phyloP scores from a whole-genome alignment of 2,797 vertebrate genomes.

The Thaleichthys pacificus region DNA sequence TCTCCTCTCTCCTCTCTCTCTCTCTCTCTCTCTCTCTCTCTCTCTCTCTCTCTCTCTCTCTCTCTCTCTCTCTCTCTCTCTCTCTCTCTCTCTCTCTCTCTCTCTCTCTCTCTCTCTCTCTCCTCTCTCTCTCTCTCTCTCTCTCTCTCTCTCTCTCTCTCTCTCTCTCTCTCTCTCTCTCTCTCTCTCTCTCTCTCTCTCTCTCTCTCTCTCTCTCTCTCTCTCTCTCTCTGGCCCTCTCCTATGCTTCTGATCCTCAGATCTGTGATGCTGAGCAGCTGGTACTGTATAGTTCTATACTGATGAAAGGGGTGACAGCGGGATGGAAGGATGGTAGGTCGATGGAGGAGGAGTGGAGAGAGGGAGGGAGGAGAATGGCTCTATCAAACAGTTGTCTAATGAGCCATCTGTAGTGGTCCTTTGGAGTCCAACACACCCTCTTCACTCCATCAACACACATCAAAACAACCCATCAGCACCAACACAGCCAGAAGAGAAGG shows the following conservation, averaged over 20 bases:
- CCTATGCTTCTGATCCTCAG: conserved; percentile 21
- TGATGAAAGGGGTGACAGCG: conserved; percentile 59
- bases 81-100: conserved; percentile 9
- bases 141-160: not conserved
- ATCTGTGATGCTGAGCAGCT: conserved; percentile 53
- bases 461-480: not conserved
- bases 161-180: conserved; percentile 1
- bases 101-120: too few relatives aligned
- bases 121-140: not conserved
- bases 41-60: conserved; percentile 4
- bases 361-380: conserved; percentile 14
- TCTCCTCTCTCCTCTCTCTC: too few relatives aligned
- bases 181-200: conserved; percentile 6
- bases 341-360: conserved; percentile 25
- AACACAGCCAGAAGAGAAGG: not conserved
- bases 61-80: conserved; percentile 9
- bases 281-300: conserved; percentile 48
- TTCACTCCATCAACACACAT: conserved; percentile 34
- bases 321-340: conserved; percentile 45
- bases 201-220: conserved; percentile 10
- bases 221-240: not conserved
- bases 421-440: conserved; percentile 50
- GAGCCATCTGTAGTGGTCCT: conserved; percentile 67
- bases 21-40: not conserved
- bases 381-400: conserved; percentile 63